Conservation (phyloP, 2,113 vertebrate genomes). For the Hypomesus transpacificus region DNA sequence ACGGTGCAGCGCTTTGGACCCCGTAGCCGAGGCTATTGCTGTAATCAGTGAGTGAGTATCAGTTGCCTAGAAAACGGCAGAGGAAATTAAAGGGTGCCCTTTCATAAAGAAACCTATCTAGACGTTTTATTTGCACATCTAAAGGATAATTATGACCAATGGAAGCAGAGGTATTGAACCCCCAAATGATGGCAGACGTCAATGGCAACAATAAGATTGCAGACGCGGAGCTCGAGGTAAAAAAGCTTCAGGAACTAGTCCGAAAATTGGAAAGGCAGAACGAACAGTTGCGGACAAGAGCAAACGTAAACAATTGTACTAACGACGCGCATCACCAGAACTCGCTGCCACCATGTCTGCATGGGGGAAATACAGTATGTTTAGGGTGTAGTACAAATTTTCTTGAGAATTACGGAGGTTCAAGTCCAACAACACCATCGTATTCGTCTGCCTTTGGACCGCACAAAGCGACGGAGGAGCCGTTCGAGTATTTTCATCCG, state of each 20-base stretch:
- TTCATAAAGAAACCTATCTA: constrained; percentile 45
- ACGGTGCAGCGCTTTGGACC: too few relatives aligned
- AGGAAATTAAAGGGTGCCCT: constrained; percentile 45
- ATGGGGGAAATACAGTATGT: constrained; percentile 24
- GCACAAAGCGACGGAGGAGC: constrained; percentile 69
- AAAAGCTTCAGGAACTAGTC: constrained; percentile 93
- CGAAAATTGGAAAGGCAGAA: constrained; percentile 90
- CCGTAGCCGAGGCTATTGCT: neutral
- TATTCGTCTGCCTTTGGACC: constrained; percentile 49
- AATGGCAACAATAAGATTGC: constrained; percentile 73
- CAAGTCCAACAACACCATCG: constrained; percentile 69
- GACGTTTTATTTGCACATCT: constrained; percentile 36
- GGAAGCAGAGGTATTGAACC: constrained; percentile 71
- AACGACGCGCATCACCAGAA: constrained; percentile 56
- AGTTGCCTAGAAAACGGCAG: constrained; percentile 21
- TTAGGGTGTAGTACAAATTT: constrained; percentile 37
- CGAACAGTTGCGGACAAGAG: constrained; percentile 85
- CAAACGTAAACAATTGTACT: constrained; percentile 75
- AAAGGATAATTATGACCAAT: constrained; percentile 61
- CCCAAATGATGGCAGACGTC: constrained; percentile 74
- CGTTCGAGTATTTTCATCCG: constrained; percentile 81
- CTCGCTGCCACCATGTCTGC: constrained; percentile 54
- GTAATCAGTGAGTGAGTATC: constrained; percentile 4
- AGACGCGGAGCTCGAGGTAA: constrained; percentile 91
- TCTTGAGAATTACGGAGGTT: constrained; percentile 57